These are phyloP conservation scores for Oxyruncus cristatus DNA, from an alignment of 2,113 vertebrate genomes.

Conservation along the genomic window DNA sequence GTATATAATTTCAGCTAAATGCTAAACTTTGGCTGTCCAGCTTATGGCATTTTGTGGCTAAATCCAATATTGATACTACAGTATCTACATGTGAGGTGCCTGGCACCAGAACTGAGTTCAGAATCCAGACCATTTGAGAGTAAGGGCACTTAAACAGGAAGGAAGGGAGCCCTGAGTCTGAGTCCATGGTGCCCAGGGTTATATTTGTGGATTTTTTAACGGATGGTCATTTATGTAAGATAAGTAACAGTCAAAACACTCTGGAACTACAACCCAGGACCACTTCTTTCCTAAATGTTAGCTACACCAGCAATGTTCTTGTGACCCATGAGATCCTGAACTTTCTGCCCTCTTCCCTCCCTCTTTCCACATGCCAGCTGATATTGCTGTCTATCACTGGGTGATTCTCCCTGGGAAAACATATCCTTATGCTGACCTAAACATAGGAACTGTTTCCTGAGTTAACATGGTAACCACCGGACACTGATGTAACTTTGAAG, in stretches of 20 bases:
- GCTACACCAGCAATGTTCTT: not conserved
- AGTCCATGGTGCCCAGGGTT: not conserved
- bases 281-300: not conserved
- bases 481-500: not conserved
- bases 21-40: not conserved
- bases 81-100: not conserved
- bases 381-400: not conserved
- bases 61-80: not conserved
- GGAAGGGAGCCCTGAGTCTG: not conserved
- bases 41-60: not conserved
- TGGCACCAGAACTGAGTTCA: not conserved
- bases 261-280: not conserved
- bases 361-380: not conserved
- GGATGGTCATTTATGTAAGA: conserved; percentile 27
- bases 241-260: not conserved
- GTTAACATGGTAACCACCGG: not conserved
- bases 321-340: not conserved
- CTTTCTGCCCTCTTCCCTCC: not conserved
- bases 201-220: not conserved
- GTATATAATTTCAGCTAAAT: not conserved
- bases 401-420: not conserved
- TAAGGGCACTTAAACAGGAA: not conserved
- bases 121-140: not conserved
- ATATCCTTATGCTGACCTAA: not conserved
- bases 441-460: not conserved